Evolutionary conservation across 2,888 invertebrate genomes (phyloP).

Genomic region (Lapara coniferarum): DNA sequence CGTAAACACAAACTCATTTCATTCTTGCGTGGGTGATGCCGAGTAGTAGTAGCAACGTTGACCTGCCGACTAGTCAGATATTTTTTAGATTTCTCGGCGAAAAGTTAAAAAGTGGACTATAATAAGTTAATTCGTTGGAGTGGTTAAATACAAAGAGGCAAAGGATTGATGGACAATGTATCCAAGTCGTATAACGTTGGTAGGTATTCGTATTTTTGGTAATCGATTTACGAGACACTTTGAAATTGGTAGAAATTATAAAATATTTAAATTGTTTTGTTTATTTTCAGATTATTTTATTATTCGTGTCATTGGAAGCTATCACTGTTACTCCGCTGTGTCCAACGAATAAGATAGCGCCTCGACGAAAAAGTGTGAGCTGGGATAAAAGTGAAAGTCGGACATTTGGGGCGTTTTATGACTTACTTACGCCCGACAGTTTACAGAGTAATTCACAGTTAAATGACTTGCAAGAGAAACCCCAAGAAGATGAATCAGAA

Average conservation of each 20-base stretch:
- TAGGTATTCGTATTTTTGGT: not conserved
- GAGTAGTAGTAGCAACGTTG: conserved; percentile 55
- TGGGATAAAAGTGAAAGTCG: conserved; percentile 50
- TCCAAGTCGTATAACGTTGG: not conserved
- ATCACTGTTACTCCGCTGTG: conserved; percentile 69
- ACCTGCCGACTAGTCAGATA: conserved; percentile 58
- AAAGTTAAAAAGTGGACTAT: conserved; percentile 37
- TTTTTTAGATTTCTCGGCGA: conserved; percentile 50
- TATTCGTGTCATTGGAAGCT: conserved; percentile 39
- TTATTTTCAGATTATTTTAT: conserved; percentile 15
- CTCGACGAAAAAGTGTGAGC: conserved; percentile 54
- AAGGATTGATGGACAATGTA: conserved; percentile 6
- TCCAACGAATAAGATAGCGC: conserved; percentile 77
- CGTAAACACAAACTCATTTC: conserved; percentile 61
- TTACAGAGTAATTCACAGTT: conserved; percentile 39
- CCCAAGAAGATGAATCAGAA: conserved; percentile 64
- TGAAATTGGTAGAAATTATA: not conserved
- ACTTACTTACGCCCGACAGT: conserved; percentile 54
- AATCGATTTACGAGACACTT: not conserved
- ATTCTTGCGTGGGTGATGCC: conserved; percentile 65
- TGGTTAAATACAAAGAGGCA: not conserved
- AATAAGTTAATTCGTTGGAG: not conserved
- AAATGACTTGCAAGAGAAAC: conserved; percentile 61
- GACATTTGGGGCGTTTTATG: conserved; percentile 65
- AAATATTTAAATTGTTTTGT: not conserved